These are phyloP conservation scores for Oryzias curvinotus DNA, from an alignment of 2,113 vertebrate species.

Conservation along the genomic window DNA sequence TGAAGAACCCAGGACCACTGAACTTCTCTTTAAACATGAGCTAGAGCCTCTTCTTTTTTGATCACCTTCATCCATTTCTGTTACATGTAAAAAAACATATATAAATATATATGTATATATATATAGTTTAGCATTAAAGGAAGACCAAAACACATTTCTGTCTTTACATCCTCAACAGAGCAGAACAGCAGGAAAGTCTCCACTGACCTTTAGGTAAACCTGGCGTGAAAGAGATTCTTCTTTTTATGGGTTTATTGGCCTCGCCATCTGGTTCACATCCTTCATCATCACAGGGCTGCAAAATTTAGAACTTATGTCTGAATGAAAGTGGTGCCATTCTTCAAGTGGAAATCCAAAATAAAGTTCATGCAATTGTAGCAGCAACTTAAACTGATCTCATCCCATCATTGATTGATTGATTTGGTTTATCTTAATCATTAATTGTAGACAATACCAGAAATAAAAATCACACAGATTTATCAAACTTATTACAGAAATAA, in stretches of 20 bases:
- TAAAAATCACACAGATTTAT: background rate
- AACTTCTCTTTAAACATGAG: conserved; percentile 81
- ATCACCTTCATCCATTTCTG: conserved; percentile 54
- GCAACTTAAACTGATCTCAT: too few species aligned
- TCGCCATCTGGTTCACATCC: conserved; percentile 83
- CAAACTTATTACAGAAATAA: too few species aligned
- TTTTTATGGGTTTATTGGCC: conserved; percentile 80
- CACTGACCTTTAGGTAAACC: conserved; percentile 85
- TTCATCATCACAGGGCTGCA: conserved; percentile 59
- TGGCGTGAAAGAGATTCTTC: conserved; percentile 91
- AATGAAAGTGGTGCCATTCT: background rate
- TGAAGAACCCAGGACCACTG: conserved; percentile 79
- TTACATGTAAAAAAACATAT: conserved; percentile 61
- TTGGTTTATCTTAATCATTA: too few species aligned
- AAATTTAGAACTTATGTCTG: background rate
- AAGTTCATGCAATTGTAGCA: too few species aligned
- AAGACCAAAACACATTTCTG: conserved; percentile 7
- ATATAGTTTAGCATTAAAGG: too few species aligned
- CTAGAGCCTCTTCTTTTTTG: conserved; percentile 66
- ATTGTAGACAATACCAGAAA: too few species aligned
- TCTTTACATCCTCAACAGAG: background rate
- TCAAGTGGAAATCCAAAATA: background rate
- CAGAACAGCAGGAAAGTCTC: background rate
- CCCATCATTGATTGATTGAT: background rate
- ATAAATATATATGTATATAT: too few species aligned